Conservation (phyloP, 1,140 invertebrate genomes). For the Procambarus virginalis region DNA sequence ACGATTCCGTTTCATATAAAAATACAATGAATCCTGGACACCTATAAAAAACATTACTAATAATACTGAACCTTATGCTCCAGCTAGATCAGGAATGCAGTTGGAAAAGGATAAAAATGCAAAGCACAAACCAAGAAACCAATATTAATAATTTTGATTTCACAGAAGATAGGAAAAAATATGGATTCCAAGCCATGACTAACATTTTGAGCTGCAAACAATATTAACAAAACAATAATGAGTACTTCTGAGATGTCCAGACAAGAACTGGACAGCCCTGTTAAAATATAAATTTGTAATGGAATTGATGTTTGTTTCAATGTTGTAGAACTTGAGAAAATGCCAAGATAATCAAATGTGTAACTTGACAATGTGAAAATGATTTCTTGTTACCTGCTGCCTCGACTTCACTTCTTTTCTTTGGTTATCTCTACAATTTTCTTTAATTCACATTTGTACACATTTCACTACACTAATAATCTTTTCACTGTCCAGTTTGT, state of each 20-base stretch:
- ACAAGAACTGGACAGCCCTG: constrained; percentile 21
- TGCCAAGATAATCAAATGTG: constrained; percentile 43
- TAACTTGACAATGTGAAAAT: constrained; percentile 19
- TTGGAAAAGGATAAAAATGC: constrained; percentile 57
- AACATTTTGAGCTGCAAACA: constrained; percentile 61
- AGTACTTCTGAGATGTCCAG: constrained; percentile 41
- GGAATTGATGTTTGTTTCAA: constrained; percentile 37
- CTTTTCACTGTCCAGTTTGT: not conserved
- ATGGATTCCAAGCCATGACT: constrained; percentile 39
- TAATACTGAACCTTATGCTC: constrained; percentile 67
- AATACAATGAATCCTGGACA: constrained; percentile 63
- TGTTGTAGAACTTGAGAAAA: constrained; percentile 37
- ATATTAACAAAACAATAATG: constrained; percentile 30
- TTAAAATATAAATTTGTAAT: constrained; percentile 54
- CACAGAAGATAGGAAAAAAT: constrained; percentile 13
- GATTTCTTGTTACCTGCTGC: not conserved
- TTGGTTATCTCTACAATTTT: constrained; percentile 35
- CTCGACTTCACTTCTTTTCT: constrained; percentile 28
- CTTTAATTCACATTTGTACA: constrained; percentile 50
- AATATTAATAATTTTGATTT: constrained; percentile 43
- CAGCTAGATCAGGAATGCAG: constrained; percentile 65
- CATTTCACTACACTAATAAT: constrained; percentile 45
- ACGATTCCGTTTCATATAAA: constrained; percentile 57
- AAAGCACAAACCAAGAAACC: constrained; percentile 47
- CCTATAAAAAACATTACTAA: constrained; percentile 37